phyloP scores from a whole-genome alignment of 2,888 invertebrate genomes.

The Clanis bilineata region DNA sequence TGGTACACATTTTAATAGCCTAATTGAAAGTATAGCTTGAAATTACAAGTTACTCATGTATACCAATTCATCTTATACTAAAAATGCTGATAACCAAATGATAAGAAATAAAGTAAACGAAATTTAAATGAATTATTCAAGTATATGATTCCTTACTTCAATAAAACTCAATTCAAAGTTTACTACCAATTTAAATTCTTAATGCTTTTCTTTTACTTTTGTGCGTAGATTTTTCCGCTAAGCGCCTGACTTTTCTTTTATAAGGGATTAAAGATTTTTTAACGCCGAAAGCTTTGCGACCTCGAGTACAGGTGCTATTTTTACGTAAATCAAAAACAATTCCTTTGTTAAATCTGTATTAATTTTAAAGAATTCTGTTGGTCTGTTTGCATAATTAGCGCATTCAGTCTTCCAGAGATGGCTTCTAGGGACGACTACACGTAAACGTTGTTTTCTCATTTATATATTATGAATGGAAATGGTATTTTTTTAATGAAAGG shows the following conservation, averaged over 20 bases:
- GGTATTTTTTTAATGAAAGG: too few relatives aligned
- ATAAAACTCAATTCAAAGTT: conserved; percentile 63
- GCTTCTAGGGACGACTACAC: too few relatives aligned
- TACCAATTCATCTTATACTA: background rate
- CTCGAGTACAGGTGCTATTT: background rate
- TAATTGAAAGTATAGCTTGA: too few relatives aligned
- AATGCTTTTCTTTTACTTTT: conserved; percentile 47
- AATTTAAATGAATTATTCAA: conserved; percentile 48
- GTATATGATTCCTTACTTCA: conserved; percentile 57
- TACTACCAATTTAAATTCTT: conserved; percentile 57
- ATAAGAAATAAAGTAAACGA: conserved; percentile 34
- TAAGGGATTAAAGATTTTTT: conserved; percentile 58
- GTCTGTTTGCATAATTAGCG: too few relatives aligned
- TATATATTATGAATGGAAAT: too few relatives aligned
- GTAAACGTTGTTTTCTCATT: too few relatives aligned
- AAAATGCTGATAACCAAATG: background rate
- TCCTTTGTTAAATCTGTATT: background rate
- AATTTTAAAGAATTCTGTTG: too few relatives aligned
- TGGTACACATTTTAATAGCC: too few relatives aligned
- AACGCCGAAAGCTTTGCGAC: background rate
- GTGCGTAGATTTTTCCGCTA: conserved; percentile 41
- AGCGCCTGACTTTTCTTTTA: conserved; percentile 43
- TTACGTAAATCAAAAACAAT: background rate
- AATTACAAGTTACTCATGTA: too few relatives aligned
- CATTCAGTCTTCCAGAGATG: too few relatives aligned